A percentile compares a stretch with the other conserved stretches of the same genome.
Conservation (phyloP, 2,113 vertebrate species). For the Pogonocichla stellata region DNA sequence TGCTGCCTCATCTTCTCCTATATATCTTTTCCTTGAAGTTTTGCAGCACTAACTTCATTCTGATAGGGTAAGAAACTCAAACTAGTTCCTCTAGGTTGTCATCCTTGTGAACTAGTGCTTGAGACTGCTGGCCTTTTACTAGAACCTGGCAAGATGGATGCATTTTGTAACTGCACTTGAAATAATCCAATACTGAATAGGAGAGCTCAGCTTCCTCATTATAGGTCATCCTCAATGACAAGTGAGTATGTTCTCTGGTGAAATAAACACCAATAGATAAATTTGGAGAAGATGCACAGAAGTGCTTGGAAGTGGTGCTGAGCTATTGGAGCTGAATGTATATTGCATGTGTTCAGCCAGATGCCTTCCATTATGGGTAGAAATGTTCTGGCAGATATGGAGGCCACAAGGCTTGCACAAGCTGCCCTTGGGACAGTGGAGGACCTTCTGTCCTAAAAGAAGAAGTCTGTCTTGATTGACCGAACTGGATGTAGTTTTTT, state of each 20-base stretch:
- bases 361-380: not conserved
- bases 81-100: not conserved
- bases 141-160: not conserved
- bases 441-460: not conserved
- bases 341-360: not conserved
- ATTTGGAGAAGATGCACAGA: not conserved
- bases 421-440: rapidly evolving
- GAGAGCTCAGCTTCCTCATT: not conserved
- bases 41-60: not conserved
- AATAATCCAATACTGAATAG: not conserved
- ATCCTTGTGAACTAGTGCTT: not conserved
- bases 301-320: not conserved
- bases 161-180: not conserved
- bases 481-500: not conserved
- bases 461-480: not conserved
- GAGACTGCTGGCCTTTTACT: not conserved
- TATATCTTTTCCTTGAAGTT: not conserved
- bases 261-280: not conserved
- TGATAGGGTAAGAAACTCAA: not conserved
- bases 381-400: not conserved
- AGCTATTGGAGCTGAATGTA: not conserved
- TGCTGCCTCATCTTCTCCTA: not conserved
- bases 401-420: not conserved
- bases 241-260: not conserved
- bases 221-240: not conserved